Base-by-base conservation (phyloP, 2,113 vertebrate genomes). In the Acrocephalus arundinaceus region DNA sequence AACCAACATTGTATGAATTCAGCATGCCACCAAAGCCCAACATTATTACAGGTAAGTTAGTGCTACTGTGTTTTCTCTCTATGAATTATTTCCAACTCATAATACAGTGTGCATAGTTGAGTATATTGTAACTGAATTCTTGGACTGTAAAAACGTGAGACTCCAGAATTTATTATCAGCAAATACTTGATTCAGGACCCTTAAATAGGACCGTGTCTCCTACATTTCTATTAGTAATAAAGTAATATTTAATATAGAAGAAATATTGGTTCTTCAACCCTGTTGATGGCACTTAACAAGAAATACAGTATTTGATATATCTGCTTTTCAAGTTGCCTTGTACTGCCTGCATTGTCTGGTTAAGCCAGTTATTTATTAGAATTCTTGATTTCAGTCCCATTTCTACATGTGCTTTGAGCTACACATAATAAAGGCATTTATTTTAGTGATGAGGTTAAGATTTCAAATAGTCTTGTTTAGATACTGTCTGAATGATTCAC, bases 11-110 rank as follows among this genome's bases (percentile, higher is more conserved):
- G 87, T 99, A 99, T 90, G 99, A 99, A 94, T 99, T 99, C 98
- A 99, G 97, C 97, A 99, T 99, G 99, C 99, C 99, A 21, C 99
- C 99, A 96, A 99, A 99, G 77, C 99, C 99, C 19, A 99, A 99
- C 94, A 98, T 98, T 91, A 99, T 99, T 90, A 99, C 99, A 98
- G 99, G 99, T 99, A 99, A 97, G 98, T 59, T 95, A 33, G 76
- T 89, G 80, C 67, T 27, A 48, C 25, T 6, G 0, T 82, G 5
- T 54, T 95, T 87, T 89, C 25, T 90, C 9, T 35, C 33, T 71
- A 0, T 75, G 12, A 87, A 31, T 43, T 93, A 8, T 68, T 73
- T 90, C 22, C n/a, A 54, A 27, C 6, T 66, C 6, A 2, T 49
- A 43, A 15, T 61, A 84, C 43, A 13, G 13, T 45, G 5, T 54